A percentile compares a stretch with the other conserved stretches of the same genome.
phyloP scores from a whole-genome alignment of 2,113 vertebrate species.

The Acrocephalus arundinaceus region DNA sequence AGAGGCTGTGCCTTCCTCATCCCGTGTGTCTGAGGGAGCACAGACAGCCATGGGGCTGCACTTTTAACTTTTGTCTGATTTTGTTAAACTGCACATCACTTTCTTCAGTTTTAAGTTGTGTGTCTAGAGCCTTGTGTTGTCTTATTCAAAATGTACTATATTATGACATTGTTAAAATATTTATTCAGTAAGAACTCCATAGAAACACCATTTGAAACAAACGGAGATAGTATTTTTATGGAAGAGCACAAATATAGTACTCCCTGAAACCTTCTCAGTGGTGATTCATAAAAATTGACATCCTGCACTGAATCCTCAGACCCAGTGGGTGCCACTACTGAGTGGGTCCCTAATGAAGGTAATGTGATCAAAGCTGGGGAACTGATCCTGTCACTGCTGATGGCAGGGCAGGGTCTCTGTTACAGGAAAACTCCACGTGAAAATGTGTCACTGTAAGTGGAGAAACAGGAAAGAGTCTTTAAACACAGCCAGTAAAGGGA shows the following conservation, averaged over 20 bases:
- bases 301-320: not conserved
- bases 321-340: not conserved
- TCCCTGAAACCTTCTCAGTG: not conserved
- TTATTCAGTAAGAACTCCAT: not conserved
- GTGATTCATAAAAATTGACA: not conserved
- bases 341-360: not conserved
- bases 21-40: not conserved
- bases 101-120: not conserved
- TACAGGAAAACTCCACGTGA: not conserved
- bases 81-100: not conserved
- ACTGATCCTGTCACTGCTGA: not conserved
- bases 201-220: not conserved
- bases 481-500: not conserved
- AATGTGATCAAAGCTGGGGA: not conserved
- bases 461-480: not conserved
- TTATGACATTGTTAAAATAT: not conserved
- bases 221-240: not conserved
- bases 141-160: not conserved
- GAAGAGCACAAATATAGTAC: not conserved
- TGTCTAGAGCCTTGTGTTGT: not conserved
- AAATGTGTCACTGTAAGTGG: not conserved
- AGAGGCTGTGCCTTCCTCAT: not conserved
- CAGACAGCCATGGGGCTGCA: not conserved
- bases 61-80: not conserved
- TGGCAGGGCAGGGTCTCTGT: not conserved